Evolutionary conservation across 1,140 invertebrate genomes (phyloP).

Genomic region (Drosophila melanogaster): Release_6_plus_ISO1_MT NC_004354.4:20137501-20138000

Average conservation of each 20-base stretch:
- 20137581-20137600: conserved; percentile 45
- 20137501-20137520: conserved; percentile 51
- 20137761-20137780: conserved; percentile 58
- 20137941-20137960: conserved; percentile 68
- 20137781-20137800: conserved; percentile 73
- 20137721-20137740: conserved; percentile 73
- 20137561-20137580: conserved; percentile 44
- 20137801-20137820: conserved; percentile 76
- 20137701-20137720: conserved; percentile 50
- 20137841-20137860: conserved; percentile 59
- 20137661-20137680: conserved; percentile 21
- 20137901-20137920: conserved; percentile 70
- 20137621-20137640: conserved; percentile 29
- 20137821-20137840: conserved; percentile 67
- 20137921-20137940: conserved; percentile 49
- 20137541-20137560: conserved; percentile 48
- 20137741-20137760: conserved; percentile 69
- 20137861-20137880: background rate
- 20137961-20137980: conserved; percentile 43
- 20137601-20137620: conserved; percentile 27
- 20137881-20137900: background rate
- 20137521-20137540: conserved; percentile 42
- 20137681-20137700: conserved; percentile 29
- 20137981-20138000: conserved; percentile 45
- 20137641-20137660: conserved; percentile 36